Base-by-base conservation (phyloP, 2,113 vertebrate species). In the Toxostoma redivivum region DNA sequence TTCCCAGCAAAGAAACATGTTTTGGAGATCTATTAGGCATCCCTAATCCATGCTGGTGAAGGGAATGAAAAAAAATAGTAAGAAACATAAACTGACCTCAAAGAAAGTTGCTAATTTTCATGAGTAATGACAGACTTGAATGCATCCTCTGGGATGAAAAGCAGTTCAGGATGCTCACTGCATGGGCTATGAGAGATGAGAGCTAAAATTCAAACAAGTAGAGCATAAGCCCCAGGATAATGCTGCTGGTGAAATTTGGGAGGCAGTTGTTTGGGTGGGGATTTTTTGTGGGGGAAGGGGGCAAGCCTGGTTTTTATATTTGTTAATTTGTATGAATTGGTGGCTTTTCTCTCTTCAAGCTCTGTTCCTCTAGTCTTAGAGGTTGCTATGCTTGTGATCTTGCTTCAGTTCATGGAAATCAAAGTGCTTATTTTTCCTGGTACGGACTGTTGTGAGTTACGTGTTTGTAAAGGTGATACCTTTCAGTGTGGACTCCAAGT, bases 211-310 rank as follows among this genome's bases (percentile, higher is more conserved):
- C 40, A 14, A 19, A 17, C 28, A 37, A 15, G 30, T 66, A 78
- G 42, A 77, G 16, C 22, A 13, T 47, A 58, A 66, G 2, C 5
- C 13, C 5, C 11, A 27, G 45, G 7, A 45, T 5, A 58, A 21
- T 30, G 21, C 6, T 60, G 9, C 17, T 76, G 24, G 17, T 84
- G 28, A 84, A 77, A 72, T 69, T 0, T 48, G 18, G 12, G 11
- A 4, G 20, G 9, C 7, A 76, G 31, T 35, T 37, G 3, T 51
- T 53, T 38, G 21, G 5, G 21, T 54, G 10, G 3, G 3, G 2
- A 4, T 54, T 54, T 47, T 38, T 8, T 0, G 12, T 7, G 4
- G 3, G 9, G 15, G 14, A 12, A 4, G 4, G 2, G 12, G 19
- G 7, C 0, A 0, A 57, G 44, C 44, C 25, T 86, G 51, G 16